Base-by-base conservation (phyloP, 2,888 invertebrate species). In the Nebria brevicollis region DNA sequence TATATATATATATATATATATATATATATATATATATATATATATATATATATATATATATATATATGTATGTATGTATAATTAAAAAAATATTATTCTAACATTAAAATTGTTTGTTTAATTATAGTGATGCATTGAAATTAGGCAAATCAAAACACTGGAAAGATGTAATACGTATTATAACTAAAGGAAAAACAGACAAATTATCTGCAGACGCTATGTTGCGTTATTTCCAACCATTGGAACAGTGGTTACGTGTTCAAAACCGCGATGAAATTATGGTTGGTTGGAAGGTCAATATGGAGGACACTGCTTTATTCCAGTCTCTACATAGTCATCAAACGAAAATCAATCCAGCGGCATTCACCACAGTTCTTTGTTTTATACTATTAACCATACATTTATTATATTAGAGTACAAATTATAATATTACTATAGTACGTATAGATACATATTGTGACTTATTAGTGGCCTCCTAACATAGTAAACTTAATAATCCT, bases 191-290 rank as follows among this genome's bases (percentile, higher is more conserved):
- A 0, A 92, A 92, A 84, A 93, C 93, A 0, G 94, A 94, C 85
- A 90, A 93, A 84, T 91, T 97, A 86, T 95, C 95, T 66, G 94
- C 95, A 0, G 92, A 93, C 83, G 92, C 97, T 0, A 90, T 97
- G 84, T 89, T 96, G 54, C 93, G 94, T 87, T 97, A 96, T 87
- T 97, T 97, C 88, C 91, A 94, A 83, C 97, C 97, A 0, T 88
- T 97, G 15, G 91, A 92, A 82, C 89, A 93, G 0, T 97, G 96
- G 95, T 90, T 97, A 0, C 92, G 93, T 77, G 92, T 94, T 1
- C 94, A 95, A 86, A 95, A 96, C 85, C 90, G 93, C 54, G 92
- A 93, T 83, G 94, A 94, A 85, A 91, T 91, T 1, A 90, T 94
- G 0, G 92, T 95, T 15, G 95, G 95, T 0, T 96, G 96, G 96